Evolutionary conservation across 2,113 vertebrate genomes (phyloP).

Genomic region (Microtus pennsylvanicus): DNA sequence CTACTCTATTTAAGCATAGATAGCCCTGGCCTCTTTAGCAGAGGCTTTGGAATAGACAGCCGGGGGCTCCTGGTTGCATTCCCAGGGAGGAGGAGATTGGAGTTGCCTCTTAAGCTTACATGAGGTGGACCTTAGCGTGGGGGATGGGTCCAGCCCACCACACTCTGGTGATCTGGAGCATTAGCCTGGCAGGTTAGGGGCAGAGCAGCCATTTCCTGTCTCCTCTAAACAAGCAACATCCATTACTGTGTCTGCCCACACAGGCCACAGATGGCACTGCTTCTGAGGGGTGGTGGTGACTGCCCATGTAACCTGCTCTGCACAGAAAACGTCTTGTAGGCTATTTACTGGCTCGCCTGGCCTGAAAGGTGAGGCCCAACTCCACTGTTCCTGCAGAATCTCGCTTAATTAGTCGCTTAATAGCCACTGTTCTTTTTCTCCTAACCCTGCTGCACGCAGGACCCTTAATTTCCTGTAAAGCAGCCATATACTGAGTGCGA

Average conservation of each 20-base stretch:
- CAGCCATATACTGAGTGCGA: neutral
- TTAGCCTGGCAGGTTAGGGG: neutral
- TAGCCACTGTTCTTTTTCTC: constrained; percentile 4
- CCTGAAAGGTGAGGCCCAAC: constrained; percentile 16
- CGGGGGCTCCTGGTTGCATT: neutral
- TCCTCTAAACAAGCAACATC: neutral
- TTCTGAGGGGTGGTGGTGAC: neutral
- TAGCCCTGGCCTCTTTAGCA: neutral
- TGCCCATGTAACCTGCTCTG: neutral
- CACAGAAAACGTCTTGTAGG: constrained; percentile 3
- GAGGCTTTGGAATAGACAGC: neutral
- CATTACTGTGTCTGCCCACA: neutral
- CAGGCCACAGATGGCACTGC: neutral
- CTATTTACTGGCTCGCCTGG: constrained; percentile 6
- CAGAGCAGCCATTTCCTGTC: neutral
- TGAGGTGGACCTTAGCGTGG: neutral
- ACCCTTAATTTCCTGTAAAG: constrained; percentile 40
- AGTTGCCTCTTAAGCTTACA: neutral
- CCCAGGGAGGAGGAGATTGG: neutral
- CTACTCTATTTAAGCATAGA: neutral
- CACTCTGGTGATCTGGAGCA: neutral
- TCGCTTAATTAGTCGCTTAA: constrained; percentile 49
- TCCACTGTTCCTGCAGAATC: constrained; percentile 17
- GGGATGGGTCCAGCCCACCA: neutral
- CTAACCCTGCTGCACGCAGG: neutral